phyloP scores from a whole-genome alignment of 2,113 vertebrate species.

The Barnardius zonarius region DNA sequence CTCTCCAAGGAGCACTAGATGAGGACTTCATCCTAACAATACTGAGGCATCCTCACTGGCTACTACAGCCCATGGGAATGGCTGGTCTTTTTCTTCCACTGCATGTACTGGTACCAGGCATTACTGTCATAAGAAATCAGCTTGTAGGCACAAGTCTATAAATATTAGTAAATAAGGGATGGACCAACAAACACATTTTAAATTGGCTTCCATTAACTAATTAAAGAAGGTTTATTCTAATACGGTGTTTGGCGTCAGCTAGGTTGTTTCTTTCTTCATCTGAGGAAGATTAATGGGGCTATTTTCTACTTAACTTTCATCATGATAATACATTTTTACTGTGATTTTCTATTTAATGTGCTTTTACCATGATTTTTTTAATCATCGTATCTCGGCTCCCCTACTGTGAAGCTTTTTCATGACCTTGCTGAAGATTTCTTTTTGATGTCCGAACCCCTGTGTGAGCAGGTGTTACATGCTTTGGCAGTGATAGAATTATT shows the following conservation, averaged over 20 bases:
- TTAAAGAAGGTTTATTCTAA: neutral
- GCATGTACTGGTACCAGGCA: neutral
- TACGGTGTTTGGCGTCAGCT: neutral
- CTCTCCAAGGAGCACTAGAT: neutral
- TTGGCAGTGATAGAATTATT: conserved; percentile 39
- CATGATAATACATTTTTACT: neutral
- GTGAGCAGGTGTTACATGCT: neutral
- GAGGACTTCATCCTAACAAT: neutral
- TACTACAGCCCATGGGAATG: neutral
- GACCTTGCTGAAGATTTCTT: neutral
- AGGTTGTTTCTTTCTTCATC: neutral
- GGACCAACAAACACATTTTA: neutral
- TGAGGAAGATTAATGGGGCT: neutral
- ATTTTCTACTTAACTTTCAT: neutral
- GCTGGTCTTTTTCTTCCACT: neutral
- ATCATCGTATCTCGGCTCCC: neutral
- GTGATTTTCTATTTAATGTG: neutral
- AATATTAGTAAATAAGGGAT: neutral
- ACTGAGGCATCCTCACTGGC: neutral
- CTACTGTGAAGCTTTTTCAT: neutral
- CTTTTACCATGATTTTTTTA: neutral
- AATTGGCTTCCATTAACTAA: neutral
- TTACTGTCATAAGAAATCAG: neutral
- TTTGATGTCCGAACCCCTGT: neutral
- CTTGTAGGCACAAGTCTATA: neutral